phyloP scores from a whole-genome alignment of 2,888 invertebrate species.

The Micoletzkya japonica region DNA sequence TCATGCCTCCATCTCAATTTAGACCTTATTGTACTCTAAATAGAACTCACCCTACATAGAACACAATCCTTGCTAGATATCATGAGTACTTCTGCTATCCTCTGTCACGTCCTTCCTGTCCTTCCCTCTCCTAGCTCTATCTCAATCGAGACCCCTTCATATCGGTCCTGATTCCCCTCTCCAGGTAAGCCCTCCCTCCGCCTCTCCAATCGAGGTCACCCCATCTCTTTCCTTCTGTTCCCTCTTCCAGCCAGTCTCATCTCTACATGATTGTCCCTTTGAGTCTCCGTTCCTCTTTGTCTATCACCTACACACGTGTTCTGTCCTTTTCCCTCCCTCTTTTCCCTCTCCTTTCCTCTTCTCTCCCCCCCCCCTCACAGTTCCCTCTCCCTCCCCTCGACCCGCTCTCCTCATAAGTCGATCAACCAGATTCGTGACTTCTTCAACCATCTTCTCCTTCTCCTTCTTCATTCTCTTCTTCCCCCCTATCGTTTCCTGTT shows the following conservation, averaged over 20 bases:
- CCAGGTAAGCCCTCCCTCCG: no score
- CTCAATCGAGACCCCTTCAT: background rate
- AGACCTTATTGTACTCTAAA: no score
- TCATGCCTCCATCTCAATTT: no score
- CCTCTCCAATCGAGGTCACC: no score
- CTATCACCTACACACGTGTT: background rate
- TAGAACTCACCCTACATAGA: no score
- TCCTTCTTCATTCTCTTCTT: background rate
- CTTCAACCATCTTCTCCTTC: background rate
- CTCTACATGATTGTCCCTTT: background rate
- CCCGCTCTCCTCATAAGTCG: background rate
- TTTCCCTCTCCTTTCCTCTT: background rate
- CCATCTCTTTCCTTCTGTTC: no score
- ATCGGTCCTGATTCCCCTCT: conserved; percentile 11
- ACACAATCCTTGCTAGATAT: no score
- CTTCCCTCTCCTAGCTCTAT: background rate
- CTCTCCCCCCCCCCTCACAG: background rate
- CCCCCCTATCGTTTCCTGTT: conserved; percentile 1
- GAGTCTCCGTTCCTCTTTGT: background rate
- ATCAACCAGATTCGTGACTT: background rate
- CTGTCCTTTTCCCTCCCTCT: background rate
- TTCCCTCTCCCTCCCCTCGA: background rate
- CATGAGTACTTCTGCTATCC: no score
- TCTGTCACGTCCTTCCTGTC: background rate
- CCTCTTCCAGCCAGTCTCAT: no score